These are phyloP conservation scores for Ctenosaura bakeri DNA, from an alignment of 2,797 vertebrate genomes.

Conservation along the genomic window DNA sequence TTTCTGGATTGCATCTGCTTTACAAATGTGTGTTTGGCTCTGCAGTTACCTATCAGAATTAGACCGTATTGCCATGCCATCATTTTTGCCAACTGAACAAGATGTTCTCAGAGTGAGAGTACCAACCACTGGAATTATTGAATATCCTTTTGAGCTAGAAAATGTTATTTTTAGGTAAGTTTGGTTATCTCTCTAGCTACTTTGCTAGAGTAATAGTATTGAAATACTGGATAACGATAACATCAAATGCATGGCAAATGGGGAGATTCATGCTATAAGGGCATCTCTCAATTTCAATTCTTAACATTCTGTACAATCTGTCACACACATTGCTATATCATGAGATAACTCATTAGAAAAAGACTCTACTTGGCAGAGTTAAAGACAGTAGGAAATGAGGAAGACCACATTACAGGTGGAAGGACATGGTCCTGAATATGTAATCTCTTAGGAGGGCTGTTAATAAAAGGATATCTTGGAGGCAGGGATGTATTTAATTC, in stretches of 20 bases:
- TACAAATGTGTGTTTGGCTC: conserved; percentile 43
- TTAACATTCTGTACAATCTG: background rate
- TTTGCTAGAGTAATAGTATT: background rate
- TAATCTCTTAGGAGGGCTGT: no score
- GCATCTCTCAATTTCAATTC: background rate
- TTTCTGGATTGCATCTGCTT: conserved; percentile 2
- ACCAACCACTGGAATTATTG: conserved; percentile 89
- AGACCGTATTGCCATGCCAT: conserved; percentile 82
- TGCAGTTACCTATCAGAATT: conserved; percentile 87
- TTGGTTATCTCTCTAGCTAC: background rate
- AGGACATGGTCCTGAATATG: no score
- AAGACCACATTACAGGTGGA: no score
- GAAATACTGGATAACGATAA: background rate
- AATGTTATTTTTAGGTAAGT: conserved; percentile 90
- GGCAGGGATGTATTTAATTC: no score
- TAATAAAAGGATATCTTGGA: no score
- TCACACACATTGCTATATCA: background rate
- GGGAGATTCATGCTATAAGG: background rate
- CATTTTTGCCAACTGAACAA: conserved; percentile 87
- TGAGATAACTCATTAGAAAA: no score
- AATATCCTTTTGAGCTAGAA: conserved; percentile 92
- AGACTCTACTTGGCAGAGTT: no score
- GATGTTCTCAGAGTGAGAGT: conserved; percentile 89
- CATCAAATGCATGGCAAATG: background rate
- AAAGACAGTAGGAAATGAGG: no score